These are phyloP conservation scores for Acanthornis magna DNA, from an alignment of 2,797 vertebrate genomes.

Conservation along the genomic window DNA sequence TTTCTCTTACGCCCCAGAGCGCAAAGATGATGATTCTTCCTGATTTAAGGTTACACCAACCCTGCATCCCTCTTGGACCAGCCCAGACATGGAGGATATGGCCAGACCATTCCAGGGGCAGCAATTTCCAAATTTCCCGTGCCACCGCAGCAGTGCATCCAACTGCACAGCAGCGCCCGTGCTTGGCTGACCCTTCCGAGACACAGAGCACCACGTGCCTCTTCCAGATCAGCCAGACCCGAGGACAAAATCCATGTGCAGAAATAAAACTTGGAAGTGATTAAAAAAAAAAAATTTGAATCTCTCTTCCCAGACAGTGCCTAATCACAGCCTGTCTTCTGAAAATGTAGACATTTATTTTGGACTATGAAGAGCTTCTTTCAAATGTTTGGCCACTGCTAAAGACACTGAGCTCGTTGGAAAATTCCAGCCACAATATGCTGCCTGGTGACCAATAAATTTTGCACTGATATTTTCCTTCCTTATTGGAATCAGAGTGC, in stretches of 20 bases:
- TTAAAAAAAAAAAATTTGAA: not conserved
- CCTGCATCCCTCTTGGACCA: not conserved
- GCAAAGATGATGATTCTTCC: not conserved
- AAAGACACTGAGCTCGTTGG: not conserved
- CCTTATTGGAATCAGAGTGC: not conserved
- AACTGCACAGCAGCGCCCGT: not conserved
- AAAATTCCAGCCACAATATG: conserved; percentile 29
- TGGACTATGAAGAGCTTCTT: conserved; percentile 10
- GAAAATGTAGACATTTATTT: conserved; percentile 56
- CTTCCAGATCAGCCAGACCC: not conserved
- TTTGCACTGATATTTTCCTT: not conserved
- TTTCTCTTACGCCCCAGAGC: accelerated
- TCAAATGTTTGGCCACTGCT: not conserved
- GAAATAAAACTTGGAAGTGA: conserved; percentile 30
- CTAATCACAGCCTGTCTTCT: conserved; percentile 52
- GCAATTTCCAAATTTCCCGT: not conserved
- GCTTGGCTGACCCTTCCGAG: not conserved
- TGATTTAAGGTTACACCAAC: not conserved
- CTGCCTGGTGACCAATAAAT: not conserved
- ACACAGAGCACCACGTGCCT: not conserved
- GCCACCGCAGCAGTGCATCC: too few species aligned
- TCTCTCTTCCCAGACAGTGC: conserved; percentile 40
- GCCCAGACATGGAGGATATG: accelerated
- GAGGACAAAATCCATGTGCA: not conserved
- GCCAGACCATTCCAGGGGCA: not conserved